Base-by-base conservation (phyloP, 2,888 invertebrate genomes). In the Pyrrhosoma nymphula region DNA sequence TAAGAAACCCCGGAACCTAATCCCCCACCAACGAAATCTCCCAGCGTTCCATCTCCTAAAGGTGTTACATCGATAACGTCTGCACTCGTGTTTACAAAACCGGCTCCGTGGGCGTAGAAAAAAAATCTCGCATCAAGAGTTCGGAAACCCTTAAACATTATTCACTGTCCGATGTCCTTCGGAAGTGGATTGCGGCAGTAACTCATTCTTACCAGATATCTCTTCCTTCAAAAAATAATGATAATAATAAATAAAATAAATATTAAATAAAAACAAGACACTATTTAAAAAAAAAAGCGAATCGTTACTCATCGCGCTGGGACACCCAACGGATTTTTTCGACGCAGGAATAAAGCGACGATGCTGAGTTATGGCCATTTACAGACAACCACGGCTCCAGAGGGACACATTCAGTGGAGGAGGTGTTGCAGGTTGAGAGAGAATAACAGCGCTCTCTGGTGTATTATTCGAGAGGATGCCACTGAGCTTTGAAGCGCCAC, bases 121-220 rank as follows among this genome's bases (percentile, higher is more conserved):
- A 18, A 88, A 88, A 56, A 89, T 47, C 89, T 26, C 23, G 56
- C n/a, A 89, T 89, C 56, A 56, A 55, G 89, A 82, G 55, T 89
- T 89, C 89, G 23, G 26, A n/a, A 56, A 55, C 89, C 56, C n/a
- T 89, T 56, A 2, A n/a, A 47, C 89, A 56, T 89, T 55, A 55
- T 56, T 89, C 89, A 89, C 23, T 35, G 82, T 82, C 30, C 82
- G 47, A 55, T 26, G 89, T 0, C 26, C 47, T 55, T 55, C 89
- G 47, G 55, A 55, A 89, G 56, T 26, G 26, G 47, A 88, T 47
- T 35, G 39, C 39, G n/a, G 89, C 55, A 55, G 56, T 89, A 89
- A 56, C 4, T 89, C 89, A 89, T 55, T 14, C 89, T 35, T 18
- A 16, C 30, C 35, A 69, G 30, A 35, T 8, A 82, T 82, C 82